Base-by-base conservation (phyloP, 2,113 vertebrate species). In the Sakesphorus luctuosus region DNA sequence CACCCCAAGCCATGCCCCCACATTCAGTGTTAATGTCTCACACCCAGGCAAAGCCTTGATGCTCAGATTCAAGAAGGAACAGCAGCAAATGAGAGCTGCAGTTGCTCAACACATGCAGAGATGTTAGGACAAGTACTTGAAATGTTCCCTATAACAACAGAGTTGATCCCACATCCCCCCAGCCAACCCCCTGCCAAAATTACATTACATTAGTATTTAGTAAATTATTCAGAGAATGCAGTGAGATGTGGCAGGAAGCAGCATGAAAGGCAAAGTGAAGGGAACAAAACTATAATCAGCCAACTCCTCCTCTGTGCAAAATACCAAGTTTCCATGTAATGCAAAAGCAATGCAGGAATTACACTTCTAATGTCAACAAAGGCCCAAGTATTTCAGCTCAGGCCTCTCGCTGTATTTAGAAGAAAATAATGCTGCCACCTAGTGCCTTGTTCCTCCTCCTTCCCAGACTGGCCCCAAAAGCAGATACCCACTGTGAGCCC, bases 361-460 rank as follows among this genome's bases (percentile, higher is more conserved):
- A 13, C 17, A 16, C 38, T 89, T 62, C n/a, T 66, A 63, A 21
- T 1, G 11, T 61, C 38, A 53, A 23, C 13, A 71, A 35, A 61
- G 18, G 14, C 24, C 19, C 21, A 18, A 66, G 28, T 4, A 35
- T 15, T 83, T 19, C 53, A 58, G 59, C 28, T 79, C 53, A 43
- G 63, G 72, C 40, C 21, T 5, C 7, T 7, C 10, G 19, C 35
- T 28, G 35, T n/a, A 82, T 72, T 86, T 69, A 56, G 80, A 73
- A 80, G 71, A 94, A 71, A 88, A 66, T 88, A 53, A 92, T 38
- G 73, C 92, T 97, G 98, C 97, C 97, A 96, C 91, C 97, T 83
- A 97, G 97, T 95, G 97, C 93, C 77, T 17, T 19, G 49, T 40
- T 71, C 87, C 20, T 66, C 13, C 13, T 76, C 58, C 90, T 44